Conservation (phyloP, 2,888 invertebrate species). For the Chrysina gloriosa region DNA sequence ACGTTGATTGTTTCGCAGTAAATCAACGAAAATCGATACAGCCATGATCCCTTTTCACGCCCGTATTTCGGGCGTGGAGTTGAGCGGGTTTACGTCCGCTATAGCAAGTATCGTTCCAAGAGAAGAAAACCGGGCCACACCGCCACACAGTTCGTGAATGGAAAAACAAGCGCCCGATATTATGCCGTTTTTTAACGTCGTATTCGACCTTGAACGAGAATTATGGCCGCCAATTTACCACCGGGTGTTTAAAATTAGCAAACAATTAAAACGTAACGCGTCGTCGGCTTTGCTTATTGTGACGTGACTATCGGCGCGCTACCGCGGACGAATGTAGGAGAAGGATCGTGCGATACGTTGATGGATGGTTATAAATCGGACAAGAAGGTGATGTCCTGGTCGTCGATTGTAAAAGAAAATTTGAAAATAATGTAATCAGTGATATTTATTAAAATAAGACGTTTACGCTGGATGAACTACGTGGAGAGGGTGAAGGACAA, state of each 20-base stretch:
- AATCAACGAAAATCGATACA: constrained; percentile 31
- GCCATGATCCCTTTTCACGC: constrained; percentile 33
- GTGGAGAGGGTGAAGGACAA: too few species aligned
- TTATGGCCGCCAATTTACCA: constrained; percentile 23
- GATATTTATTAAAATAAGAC: too few species aligned
- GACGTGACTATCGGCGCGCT: neutral
- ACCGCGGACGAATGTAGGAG: too few species aligned
- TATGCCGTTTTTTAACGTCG: constrained; percentile 18
- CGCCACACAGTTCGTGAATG: constrained; percentile 3
- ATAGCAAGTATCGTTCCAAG: too few species aligned
- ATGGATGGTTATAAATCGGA: too few species aligned
- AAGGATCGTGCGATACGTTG: too few species aligned
- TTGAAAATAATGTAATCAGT: too few species aligned
- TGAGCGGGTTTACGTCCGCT: neutral
- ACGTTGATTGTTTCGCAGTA: constrained; percentile 1
- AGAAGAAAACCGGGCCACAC: too few species aligned
- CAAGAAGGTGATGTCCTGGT: too few species aligned
- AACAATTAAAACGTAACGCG: constrained; percentile 30
- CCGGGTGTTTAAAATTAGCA: constrained; percentile 23
- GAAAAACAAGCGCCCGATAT: neutral
- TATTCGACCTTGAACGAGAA: constrained; percentile 19
- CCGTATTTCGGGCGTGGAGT: neutral
- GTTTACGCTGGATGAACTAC: too few species aligned
- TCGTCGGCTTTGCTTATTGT: neutral
- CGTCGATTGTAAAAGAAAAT: too few species aligned